Evolutionary conservation across 2,888 invertebrate genomes (phyloP).

Genomic region (Archips xylosteana): DNA sequence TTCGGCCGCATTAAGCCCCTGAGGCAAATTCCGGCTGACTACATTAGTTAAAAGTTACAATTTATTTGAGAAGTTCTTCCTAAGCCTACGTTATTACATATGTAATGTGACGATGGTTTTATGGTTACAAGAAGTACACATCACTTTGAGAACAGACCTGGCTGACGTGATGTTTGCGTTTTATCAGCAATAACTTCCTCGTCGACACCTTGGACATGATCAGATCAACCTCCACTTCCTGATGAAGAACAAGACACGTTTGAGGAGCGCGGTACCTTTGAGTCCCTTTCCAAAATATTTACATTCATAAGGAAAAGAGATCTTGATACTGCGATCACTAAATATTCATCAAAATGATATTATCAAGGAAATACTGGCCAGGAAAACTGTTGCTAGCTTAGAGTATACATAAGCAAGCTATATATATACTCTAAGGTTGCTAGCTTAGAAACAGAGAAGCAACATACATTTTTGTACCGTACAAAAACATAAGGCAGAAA

Average conservation of each 20-base stretch:
- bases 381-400: conserved; percentile 10
- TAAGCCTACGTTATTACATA: neutral
- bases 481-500: conserved; percentile 32
- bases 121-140: neutral
- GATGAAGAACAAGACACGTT: neutral
- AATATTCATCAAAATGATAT: neutral
- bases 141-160: neutral
- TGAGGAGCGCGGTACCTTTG: neutral
- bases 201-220: neutral
- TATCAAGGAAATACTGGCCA: conserved; percentile 5
- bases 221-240: neutral
- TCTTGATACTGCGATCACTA: neutral
- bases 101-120: neutral
- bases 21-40: conserved; percentile 13
- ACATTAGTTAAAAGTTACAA: conserved; percentile 2
- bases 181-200: neutral
- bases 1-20: conserved; percentile 11
- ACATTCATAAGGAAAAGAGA: neutral
- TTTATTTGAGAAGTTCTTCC: conserved; percentile 9
- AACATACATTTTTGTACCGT: conserved; percentile 30
- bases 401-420: too few relatives aligned
- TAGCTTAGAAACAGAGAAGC: conserved; percentile 28
- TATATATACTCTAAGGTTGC: too few relatives aligned
- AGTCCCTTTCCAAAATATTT: neutral
- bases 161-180: neutral